A percentile compares a stretch with the other conserved stretches of the same genome.
Evolutionary conservation across 2,797 vertebrate species (phyloP).

Genomic region (Eulemur rubriventer): DNA sequence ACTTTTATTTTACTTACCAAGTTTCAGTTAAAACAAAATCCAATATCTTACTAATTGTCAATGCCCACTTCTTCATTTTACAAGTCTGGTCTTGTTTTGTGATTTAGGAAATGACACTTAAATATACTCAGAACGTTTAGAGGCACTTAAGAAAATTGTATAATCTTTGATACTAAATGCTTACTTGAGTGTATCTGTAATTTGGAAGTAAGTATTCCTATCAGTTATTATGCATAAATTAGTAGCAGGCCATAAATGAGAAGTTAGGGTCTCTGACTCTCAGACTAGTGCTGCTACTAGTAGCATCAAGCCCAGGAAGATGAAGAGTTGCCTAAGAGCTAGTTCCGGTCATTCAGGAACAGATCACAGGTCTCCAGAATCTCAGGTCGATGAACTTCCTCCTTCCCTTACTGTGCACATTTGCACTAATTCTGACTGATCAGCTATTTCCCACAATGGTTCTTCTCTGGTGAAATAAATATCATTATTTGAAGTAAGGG

Average conservation of each 20-base stretch:
- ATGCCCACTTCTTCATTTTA: neutral
- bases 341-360: neutral
- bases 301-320: neutral
- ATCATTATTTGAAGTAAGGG: neutral
- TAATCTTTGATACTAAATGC: neutral
- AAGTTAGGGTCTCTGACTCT: neutral
- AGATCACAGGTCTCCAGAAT: neutral
- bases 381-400: too few relatives aligned
- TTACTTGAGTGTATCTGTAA: neutral
- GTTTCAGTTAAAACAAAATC: neutral
- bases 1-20: neutral
- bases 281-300: neutral
- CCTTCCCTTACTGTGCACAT: neutral
- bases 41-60: neutral
- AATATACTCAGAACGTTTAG: neutral
- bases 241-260: neutral
- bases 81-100: neutral
- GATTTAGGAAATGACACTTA: neutral
- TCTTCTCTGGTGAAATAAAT: neutral
- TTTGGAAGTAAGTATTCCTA: neutral
- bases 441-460: neutral
- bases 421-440: neutral
- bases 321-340: too few relatives aligned
- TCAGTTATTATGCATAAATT: neutral
- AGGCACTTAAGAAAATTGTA: neutral